phyloP scores from a whole-genome alignment of 2,113 vertebrate genomes.

The Willisornis vidua region DNA sequence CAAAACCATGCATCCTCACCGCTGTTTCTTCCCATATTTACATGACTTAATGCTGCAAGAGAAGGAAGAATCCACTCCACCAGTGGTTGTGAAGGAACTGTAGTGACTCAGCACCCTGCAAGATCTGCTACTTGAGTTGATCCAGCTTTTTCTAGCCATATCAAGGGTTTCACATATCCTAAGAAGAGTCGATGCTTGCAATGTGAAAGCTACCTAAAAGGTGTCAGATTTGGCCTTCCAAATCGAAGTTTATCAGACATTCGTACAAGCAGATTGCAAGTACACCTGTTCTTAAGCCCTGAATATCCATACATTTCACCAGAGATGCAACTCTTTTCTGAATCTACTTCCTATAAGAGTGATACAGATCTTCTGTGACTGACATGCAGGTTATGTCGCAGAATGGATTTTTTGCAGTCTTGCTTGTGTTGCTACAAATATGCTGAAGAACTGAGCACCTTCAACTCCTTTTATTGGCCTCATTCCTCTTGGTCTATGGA shows the following conservation, averaged over 20 bases:
- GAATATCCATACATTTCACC: background rate
- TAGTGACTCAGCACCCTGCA: background rate
- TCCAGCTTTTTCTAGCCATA: slow-evolving; percentile 15
- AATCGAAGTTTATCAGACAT: background rate
- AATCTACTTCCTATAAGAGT: background rate
- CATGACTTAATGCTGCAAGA: slow-evolving; percentile 18
- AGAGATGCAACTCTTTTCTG: background rate
- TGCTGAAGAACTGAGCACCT: background rate
- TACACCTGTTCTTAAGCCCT: background rate
- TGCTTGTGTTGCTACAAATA: background rate
- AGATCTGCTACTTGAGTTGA: slow-evolving; percentile 11
- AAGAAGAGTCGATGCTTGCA: background rate
- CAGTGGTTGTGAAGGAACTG: background rate
- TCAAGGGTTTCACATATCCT: slow-evolving; percentile 34
- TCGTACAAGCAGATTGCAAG: background rate
- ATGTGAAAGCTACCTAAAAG: slow-evolving; percentile 30
- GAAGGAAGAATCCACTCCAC: background rate
- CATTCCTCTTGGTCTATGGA: background rate
- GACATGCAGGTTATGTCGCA: background rate
- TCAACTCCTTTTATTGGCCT: background rate
- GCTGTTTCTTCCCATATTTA: slow-evolving; percentile 37
- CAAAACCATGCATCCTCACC: slow-evolving; percentile 42
- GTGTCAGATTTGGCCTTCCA: slow-evolving; percentile 29
- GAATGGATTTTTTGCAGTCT: background rate
- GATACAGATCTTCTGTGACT: background rate